Conservation (phyloP, 37 sponge, comb jelly and placozoan genomes). For the Hexactinellida sp. region DNA sequence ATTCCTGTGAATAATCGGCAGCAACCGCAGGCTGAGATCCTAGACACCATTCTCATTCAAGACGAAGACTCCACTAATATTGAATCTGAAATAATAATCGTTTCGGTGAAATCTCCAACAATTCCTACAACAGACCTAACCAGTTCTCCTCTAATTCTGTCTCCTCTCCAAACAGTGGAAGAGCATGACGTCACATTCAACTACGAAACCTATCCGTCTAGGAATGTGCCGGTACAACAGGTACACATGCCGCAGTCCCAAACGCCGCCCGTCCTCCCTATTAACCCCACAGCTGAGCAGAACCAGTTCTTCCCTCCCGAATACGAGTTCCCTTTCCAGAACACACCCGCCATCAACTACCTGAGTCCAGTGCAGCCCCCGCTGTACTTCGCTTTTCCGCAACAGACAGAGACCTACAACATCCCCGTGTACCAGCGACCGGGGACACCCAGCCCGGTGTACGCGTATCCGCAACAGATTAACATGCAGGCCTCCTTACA, state of each 20-base stretch:
- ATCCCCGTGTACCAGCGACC: neutral
- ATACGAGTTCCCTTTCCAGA: neutral
- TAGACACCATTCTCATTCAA: neutral
- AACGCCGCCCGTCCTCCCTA: neutral
- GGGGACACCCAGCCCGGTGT: neutral
- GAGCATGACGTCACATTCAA: neutral
- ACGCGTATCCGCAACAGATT: neutral
- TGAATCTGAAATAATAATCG: neutral
- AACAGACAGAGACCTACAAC: neutral
- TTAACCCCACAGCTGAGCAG: neutral
- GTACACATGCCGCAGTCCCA: neutral
- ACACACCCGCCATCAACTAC: neutral
- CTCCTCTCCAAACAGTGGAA: neutral
- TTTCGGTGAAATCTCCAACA: slow-evolving; percentile 1
- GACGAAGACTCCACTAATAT: neutral
- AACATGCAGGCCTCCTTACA: neutral
- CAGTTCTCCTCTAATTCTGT: neutral
- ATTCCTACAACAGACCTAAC: neutral
- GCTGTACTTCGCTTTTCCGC: neutral
- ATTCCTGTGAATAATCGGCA: too few relatives aligned
- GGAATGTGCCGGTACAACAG: neutral
- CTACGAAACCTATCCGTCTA: neutral
- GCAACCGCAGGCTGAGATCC: neutral
- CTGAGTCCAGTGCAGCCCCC: neutral
- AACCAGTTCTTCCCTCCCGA: neutral